Evolutionary conservation across 2,797 vertebrate genomes (phyloP).

Genomic region (Esox lucius): DNA sequence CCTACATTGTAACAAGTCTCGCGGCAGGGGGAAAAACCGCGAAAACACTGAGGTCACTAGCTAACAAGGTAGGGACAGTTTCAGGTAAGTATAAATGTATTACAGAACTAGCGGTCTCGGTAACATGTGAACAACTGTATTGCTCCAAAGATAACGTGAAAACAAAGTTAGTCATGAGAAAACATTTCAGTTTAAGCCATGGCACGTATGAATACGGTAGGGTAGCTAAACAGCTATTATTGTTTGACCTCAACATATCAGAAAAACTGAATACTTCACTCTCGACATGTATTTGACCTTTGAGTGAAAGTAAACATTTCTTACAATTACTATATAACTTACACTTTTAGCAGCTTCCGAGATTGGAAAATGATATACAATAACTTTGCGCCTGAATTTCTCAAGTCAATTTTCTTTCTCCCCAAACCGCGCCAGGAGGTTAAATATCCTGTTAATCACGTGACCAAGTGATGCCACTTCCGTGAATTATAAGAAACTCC

Average conservation of each 20-base stretch:
- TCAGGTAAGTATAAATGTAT: too few relatives aligned
- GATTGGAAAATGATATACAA: neutral
- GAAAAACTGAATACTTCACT: neutral
- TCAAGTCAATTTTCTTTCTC: neutral
- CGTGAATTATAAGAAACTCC: neutral
- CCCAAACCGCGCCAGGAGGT: neutral
- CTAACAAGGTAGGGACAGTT: too few relatives aligned
- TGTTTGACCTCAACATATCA: neutral
- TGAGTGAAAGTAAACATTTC: neutral
- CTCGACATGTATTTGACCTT: neutral
- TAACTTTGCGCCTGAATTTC: neutral
- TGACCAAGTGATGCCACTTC: neutral
- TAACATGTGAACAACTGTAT: too few relatives aligned
- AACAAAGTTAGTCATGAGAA: too few relatives aligned
- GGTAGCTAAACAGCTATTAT: neutral
- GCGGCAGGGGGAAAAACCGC: too few relatives aligned
- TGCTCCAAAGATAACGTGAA: too few relatives aligned
- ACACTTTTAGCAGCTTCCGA: neutral
- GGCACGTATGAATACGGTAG: neutral
- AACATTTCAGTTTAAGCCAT: too few relatives aligned
- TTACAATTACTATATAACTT: neutral
- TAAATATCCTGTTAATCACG: neutral
- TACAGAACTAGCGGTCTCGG: too few relatives aligned
- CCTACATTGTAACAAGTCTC: too few relatives aligned
- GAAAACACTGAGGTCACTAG: too few relatives aligned